Evolutionary conservation across 2,797 vertebrate genomes (phyloP).

Genomic region (Danio choprae): DNA sequence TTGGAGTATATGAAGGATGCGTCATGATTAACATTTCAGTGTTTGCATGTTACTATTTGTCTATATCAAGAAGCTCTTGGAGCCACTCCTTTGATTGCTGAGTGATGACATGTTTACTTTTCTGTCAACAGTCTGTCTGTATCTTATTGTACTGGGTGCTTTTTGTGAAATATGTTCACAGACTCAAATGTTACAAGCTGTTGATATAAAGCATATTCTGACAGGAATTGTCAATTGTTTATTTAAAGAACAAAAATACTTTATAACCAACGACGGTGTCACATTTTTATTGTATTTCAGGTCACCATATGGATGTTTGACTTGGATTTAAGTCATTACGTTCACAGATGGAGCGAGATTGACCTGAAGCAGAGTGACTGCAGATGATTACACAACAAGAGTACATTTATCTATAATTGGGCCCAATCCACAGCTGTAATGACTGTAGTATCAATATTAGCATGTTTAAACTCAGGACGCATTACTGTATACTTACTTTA

Average conservation of each 20-base stretch:
- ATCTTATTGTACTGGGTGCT: background rate
- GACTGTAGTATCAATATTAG: background rate
- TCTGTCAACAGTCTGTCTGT: constrained; percentile 20
- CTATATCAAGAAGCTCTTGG: background rate
- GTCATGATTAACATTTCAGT: background rate
- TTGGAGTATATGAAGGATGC: too few species aligned
- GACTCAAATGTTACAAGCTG: background rate
- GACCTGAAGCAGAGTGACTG: background rate
- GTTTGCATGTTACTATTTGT: constrained; percentile 8
- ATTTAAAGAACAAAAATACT: background rate
- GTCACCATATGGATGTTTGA: background rate
- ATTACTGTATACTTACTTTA: too few species aligned
- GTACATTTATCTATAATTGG: background rate
- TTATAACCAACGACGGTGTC: background rate
- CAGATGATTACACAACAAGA: background rate
- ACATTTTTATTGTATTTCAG: background rate
- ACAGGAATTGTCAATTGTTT: background rate
- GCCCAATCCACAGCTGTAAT: background rate
- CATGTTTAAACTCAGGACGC: background rate
- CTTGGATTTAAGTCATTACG: background rate
- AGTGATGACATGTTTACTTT: constrained; percentile 16
- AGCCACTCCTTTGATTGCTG: constrained; percentile 42
- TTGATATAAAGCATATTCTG: background rate
- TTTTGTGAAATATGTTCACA: background rate
- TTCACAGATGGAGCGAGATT: background rate